phyloP scores from a whole-genome alignment of 2,113 vertebrate species.

The Lagopus leucura region DNA sequence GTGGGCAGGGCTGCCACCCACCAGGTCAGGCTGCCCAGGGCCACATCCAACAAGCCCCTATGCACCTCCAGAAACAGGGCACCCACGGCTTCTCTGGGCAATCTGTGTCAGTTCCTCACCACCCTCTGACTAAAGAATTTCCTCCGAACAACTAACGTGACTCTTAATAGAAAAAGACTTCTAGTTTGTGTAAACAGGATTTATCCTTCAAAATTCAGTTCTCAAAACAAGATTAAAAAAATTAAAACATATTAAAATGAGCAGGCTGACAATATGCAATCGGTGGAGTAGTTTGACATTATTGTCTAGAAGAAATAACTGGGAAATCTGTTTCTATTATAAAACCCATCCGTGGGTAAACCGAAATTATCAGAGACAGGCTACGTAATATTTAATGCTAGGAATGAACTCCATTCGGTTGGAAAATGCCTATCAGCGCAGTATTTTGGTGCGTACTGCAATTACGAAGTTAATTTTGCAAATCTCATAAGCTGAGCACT shows the following conservation, averaged over 20 bases:
- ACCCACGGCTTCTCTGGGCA: too few relatives aligned
- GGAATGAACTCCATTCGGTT: slow-evolving; percentile 42
- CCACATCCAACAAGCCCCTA: too few relatives aligned
- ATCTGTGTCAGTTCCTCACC: too few relatives aligned
- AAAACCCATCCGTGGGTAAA: neutral
- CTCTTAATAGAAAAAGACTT: neutral
- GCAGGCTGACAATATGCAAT: neutral
- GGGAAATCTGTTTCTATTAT: slow-evolving; percentile 12
- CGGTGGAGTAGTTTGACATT: neutral
- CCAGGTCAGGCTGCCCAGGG: too few relatives aligned
- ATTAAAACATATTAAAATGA: neutral
- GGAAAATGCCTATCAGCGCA: slow-evolving; percentile 62
- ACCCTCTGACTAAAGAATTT: neutral
- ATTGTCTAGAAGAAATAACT: neutral
- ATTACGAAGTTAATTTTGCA: slow-evolving; percentile 78
- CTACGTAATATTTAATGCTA: slow-evolving; percentile 7
- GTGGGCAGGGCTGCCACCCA: too few relatives aligned
- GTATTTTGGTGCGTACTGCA: slow-evolving; percentile 65
- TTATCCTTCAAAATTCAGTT: slow-evolving; percentile 17
- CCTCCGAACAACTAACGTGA: neutral
- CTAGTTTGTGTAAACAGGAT: slow-evolving; percentile 3
- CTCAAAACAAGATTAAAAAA: neutral
- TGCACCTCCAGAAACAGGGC: too few relatives aligned
- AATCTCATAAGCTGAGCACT: slow-evolving; percentile 69
- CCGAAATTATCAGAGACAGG: slow-evolving; percentile 29